Base-by-base conservation (phyloP, 2,888 invertebrate genomes). In the Scrobipalpa atriplicella region DNA sequence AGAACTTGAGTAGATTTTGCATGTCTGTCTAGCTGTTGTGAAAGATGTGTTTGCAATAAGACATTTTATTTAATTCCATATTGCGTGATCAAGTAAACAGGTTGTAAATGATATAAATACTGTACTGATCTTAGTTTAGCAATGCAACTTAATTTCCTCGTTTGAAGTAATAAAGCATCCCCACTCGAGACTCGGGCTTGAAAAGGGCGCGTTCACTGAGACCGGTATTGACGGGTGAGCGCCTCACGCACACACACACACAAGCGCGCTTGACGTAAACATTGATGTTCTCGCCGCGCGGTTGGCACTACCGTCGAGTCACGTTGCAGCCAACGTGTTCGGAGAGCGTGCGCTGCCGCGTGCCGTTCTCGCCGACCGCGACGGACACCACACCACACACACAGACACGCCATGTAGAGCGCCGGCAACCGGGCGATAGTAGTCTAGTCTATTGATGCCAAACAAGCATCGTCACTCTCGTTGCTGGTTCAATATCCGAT, bases 261-360 rank as follows among this genome's bases (percentile, higher is more conserved):
- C n/a, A n/a, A n/a, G n/a, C 69, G 68, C 58, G 51, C 66, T 66
- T 67, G 73, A 77, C 74, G 85, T 87, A 87, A 86, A 87, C 84
- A 87, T 80, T 78, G 78, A 74, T 74, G 76, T 76, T 77, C 66
- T 68, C 66, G 70, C 68, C 64, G 81, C 72, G 66, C 76, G 73
- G 88, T 89, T 92, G 90, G 89, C 71, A 84, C 72, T 69, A 63
- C 77, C 71, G 84, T 68, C 70, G 69, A 78, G 87, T 92, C 92
- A 91, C 91, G 92, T 92, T 91, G 90, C 87, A 82, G 66, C 29
- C 85, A 90, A 90, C 87, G 90, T 90, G 91, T 78, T 72, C 76
- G 18, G 72, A 71, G 80, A 82, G 84, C 89, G 83, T 89, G 90
- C 73, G 68, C 69, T 76, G 82, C 82, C 87, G 78, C 83, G 88